Percentiles rank a stretch among this genome's conserved stretches.
Evolutionary conservation across 2,797 vertebrate species (phyloP).

Genomic region (Ceryle rudis): DNA sequence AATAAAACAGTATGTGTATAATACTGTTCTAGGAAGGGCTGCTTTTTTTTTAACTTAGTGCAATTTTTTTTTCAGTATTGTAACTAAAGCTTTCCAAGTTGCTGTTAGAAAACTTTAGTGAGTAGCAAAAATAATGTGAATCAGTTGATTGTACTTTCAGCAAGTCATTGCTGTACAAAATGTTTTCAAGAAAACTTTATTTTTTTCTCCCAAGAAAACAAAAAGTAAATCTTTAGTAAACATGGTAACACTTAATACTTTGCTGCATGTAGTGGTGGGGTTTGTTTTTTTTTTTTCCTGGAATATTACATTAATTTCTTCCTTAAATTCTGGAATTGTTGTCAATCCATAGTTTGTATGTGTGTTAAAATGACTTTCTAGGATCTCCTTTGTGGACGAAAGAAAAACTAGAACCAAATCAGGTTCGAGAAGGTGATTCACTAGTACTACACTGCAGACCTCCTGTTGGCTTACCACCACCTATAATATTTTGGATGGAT

Average conservation of each 20-base stretch:
- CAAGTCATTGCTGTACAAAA: neutral
- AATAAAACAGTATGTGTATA: neutral
- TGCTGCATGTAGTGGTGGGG: neutral
- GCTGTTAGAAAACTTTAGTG: neutral
- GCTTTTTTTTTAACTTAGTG: neutral
- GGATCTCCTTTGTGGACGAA: constrained; percentile 98
- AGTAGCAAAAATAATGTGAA: neutral
- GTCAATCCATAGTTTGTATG: neutral
- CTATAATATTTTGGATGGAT: constrained; percentile 99
- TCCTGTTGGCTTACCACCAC: constrained; percentile 92
- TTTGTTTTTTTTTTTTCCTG: neutral
- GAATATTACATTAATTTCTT: neutral
- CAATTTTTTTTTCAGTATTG: neutral
- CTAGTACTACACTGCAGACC: constrained; percentile 91
- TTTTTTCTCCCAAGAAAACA: neutral
- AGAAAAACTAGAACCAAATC: constrained; percentile 89
- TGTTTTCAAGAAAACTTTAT: neutral
- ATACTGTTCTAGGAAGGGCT: neutral
- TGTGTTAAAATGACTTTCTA: constrained; percentile 68
- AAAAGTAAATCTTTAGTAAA: neutral
- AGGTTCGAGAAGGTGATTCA: constrained; percentile 86
- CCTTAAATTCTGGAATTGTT: neutral
- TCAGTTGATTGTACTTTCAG: neutral
- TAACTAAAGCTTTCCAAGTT: neutral
- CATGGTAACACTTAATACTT: neutral